Evolutionary conservation across 2,888 invertebrate species (phyloP), one percentile per base, ranked within the genome.

Genomic region (Lasioglossum oenotherae): DNA sequence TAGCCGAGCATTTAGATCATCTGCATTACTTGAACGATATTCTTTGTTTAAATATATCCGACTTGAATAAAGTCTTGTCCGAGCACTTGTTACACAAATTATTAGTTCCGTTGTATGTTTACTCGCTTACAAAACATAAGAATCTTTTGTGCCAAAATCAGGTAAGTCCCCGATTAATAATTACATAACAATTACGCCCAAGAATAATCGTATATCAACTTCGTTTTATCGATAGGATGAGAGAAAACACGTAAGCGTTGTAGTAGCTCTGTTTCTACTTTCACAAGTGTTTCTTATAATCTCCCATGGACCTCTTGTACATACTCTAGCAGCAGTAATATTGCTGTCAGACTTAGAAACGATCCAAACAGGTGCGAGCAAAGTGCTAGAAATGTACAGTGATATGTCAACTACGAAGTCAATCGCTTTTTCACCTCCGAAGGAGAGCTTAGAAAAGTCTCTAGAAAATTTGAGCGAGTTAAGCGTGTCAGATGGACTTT

Each of bases 1-100:
- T 99, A 2, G 99, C 99, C 0, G 99, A 99, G 95, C 99, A 99
- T 95, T 96, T 99, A 89, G 99, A 99, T 95, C 99, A 99, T 95
- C 96, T 99, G 23, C 99, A 99, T 95, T 99, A 99, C 95, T 96
- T 99, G 81, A 99, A 99, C 94, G 99, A 99, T 94, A 99, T 99
- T 92, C 96, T 99, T 35, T 97, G 98, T 93, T 96, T 99, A 82
- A 97, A 98, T 94, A 99, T 99, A 91, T 97, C 98, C 78, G 98
- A 98, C 93, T 96, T 99, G 80, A 99, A 99, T 95, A 98, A 98
- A 92, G 99, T 99, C 74, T 96, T 99, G 80, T 98, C 98, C 0
- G 99, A 99, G 94, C 99, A 99, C 95, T 96, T 99, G 84, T 96
- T 99, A 88, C 98, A 99, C 95, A 98, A 99, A 95, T 96, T 99